phyloP scores from a whole-genome alignment of 2,113 vertebrate genomes.

The Tapirus terrestris region DNA sequence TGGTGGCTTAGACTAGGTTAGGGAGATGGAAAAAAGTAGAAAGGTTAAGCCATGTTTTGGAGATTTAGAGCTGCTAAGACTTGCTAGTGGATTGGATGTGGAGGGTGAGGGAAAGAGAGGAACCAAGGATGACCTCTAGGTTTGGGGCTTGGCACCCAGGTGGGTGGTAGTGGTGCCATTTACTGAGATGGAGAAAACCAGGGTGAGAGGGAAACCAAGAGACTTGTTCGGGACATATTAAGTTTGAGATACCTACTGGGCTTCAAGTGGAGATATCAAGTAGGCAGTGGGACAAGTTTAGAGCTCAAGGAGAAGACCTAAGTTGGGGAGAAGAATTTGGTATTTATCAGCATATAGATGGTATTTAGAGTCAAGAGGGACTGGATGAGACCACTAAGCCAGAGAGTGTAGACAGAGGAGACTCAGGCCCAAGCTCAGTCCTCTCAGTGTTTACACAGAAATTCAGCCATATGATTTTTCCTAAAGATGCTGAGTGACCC shows the following conservation, averaged over 20 bases:
- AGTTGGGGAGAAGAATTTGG: not conserved
- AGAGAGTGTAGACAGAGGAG: not conserved
- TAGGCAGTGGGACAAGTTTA: not conserved
- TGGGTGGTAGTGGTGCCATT: not conserved
- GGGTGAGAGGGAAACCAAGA: not conserved
- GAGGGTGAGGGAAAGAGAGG: not conserved
- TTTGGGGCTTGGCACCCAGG: not conserved
- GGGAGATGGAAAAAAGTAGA: not conserved
- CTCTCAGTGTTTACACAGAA: not conserved
- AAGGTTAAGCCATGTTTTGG: too few relatives aligned
- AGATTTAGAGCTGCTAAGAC: not conserved
- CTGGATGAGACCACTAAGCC: not conserved
- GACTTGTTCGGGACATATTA: not conserved
- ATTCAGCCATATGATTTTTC: not conserved
- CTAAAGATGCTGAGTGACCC: not conserved
- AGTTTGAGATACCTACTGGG: not conserved
- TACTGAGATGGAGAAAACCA: not conserved
- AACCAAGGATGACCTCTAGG: not conserved
- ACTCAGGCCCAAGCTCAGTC: not conserved
- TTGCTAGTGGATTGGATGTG: not conserved
- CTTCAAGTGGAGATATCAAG: not conserved
- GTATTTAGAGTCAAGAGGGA: not conserved
- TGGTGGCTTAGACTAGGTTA: not conserved
- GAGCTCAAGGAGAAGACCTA: not conserved
- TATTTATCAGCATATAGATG: not conserved